phyloP scores from a whole-genome alignment of 2,113 vertebrate species.

The Podarcis raffonei region DNA sequence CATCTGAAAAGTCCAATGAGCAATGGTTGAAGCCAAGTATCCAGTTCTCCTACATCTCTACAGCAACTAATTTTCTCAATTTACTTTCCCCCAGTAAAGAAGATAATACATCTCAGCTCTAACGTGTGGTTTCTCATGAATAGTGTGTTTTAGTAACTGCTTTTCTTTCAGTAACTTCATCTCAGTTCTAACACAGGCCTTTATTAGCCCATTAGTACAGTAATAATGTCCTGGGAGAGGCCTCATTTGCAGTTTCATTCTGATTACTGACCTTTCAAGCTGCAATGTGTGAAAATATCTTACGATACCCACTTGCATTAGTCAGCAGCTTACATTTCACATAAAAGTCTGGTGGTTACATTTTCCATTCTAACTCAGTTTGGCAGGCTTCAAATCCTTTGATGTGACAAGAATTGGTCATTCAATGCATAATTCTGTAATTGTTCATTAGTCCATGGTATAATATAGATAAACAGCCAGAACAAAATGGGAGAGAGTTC shows the following conservation, averaged over 20 bases:
- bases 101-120: not conserved
- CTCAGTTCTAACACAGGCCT: not conserved
- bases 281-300: not conserved
- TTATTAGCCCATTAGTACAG: not conserved
- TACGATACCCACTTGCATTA: not conserved
- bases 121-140: not conserved
- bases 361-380: not conserved
- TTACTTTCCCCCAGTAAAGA: not conserved
- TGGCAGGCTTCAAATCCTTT: not conserved
- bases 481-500: constrained; percentile 21
- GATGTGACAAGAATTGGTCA: not conserved
- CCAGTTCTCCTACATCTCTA: not conserved
- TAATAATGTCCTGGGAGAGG: not conserved
- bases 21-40: not conserved
- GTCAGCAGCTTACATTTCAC: not conserved
- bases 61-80: too few relatives aligned
- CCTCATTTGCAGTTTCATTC: not conserved
- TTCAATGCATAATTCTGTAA: not conserved
- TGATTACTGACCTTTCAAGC: not conserved
- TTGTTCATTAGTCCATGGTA: not conserved
- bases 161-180: not conserved
- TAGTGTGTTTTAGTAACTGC: not conserved
- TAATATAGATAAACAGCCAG: not conserved
- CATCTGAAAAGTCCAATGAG: not conserved
- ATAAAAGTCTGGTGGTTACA: not conserved